Evolutionary conservation across 1,140 invertebrate species (phyloP), one percentile per base, ranked within the genome.

Genomic region (Charaxes varanes): DNA sequence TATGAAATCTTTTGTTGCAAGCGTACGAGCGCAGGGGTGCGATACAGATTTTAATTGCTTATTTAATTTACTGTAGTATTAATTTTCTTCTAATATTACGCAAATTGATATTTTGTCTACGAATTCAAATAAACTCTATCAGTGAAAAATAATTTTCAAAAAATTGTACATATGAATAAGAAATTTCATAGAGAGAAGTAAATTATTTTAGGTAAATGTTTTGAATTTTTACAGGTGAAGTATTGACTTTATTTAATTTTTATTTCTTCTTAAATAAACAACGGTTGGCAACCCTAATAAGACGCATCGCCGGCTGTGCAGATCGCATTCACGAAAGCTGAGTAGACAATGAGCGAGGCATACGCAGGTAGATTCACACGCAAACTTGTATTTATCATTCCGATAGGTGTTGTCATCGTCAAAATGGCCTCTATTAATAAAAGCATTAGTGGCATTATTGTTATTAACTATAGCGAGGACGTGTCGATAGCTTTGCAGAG

Each of bases 1-100:
- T 81, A 83, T 81, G 71, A 68, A 59, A 72, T 65, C 79, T 71
- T 69, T 83, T 83, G 79, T 83, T 80, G 76, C 56, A 69, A 54
- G 66, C 60, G 64, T 64, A 77, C 68, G 63, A 74, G 69, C 57
- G 58, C 52, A 83, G 79, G 79, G 79, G 59, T 79, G 76, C 31
- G 32, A 41, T 50, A 43, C 30, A 40, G 31, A 21, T 41, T 53
- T 28, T 28, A 45, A 53, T 40, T 36, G 32, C 13, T 35, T 27
- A 13, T 31, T 30, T 31, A 6, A 5, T 26, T 2, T 2, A n/a
- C 8, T 24, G 22, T n/a, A 2, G n/a, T n/a, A n/a, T n/a, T n/a
- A n/a, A n/a, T n/a, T n/a, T n/a, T n/a, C n/a, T n/a, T n/a, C n/a
- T n/a, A n/a, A n/a, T n/a, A n/a, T n/a, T n/a, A n/a, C n/a, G n/a